Percentiles rank a stretch among this genome's conserved stretches.
These are phyloP conservation scores for Pterophyllum scalare DNA, from an alignment of 2,113 vertebrate species.

Conservation along the genomic window DNA sequence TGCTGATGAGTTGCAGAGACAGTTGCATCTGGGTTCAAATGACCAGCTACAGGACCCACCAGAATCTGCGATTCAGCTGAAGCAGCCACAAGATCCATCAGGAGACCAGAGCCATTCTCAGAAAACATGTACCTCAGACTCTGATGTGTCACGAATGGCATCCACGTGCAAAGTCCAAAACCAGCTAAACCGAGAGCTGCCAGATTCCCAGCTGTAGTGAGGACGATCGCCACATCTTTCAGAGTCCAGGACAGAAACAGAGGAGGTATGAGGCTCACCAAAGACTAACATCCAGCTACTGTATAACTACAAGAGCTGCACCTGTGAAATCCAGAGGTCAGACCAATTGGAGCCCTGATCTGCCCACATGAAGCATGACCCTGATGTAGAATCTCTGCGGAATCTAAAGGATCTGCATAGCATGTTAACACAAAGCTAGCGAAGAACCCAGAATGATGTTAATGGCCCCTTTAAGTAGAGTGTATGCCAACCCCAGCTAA, in stretches of 20 bases:
- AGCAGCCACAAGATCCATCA: not conserved
- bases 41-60: not conserved
- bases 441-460: not conserved
- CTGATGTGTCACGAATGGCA: not conserved
- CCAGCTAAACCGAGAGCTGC: too few relatives aligned
- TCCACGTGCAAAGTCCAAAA: not conserved
- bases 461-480: not conserved
- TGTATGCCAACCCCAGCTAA: not conserved
- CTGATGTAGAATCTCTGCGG: not conserved
- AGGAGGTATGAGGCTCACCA: not conserved
- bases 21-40: constrained; percentile 33
- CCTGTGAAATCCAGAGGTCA: too few relatives aligned
- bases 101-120: not conserved
- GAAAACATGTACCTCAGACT: not conserved
- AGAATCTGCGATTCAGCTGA: not conserved
- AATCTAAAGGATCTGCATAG: not conserved
- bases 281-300: not conserved
- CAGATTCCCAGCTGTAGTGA: too few relatives aligned
- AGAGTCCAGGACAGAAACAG: not conserved
- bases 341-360: not conserved
- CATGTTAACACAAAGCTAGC: not conserved
- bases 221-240: not conserved
- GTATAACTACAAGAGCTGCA: not conserved
- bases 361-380: not conserved
- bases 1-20: constrained; percentile 80